Evolutionary conservation across 2,888 invertebrate genomes (phyloP), one percentile per base, ranked within the genome.

Genomic region (Dinocampus coccinellae): DNA sequence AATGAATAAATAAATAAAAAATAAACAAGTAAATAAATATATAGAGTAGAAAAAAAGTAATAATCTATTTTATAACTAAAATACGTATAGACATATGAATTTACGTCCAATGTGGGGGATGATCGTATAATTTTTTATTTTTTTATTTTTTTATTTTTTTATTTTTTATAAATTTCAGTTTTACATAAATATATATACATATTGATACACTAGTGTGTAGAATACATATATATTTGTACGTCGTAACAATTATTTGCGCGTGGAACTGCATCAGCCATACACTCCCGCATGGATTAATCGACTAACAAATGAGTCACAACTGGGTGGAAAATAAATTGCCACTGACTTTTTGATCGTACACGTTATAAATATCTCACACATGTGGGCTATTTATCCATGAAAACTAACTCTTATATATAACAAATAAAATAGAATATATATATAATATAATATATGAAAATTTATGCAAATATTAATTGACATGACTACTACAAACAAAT

Each of bases 261-360:
- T 47, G 47, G 16, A 47, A 47, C 16, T 47, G 47, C 16, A 47
- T 47, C 47, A 47, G 47, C 6, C 29, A 42, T 47, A 16, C 47
- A 7, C 47, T 47, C 47, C 7, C 16, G 47, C 47, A n/a, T 47
- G 26, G 57, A 57, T 66, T 57, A 66, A 66, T 66, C 57, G 66
- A 58, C 42, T 26, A 66, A 66, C 57, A 67, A 58, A 58, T n/a
- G 24, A 39, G 55, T 13, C 24, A 24, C 55, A 24, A 66, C 60
- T 61, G 26, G 57, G 24, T 20, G 24, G 16, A 29, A 42, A 58
- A 66, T 58, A 66, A 66, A 66, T 66, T 57, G 66, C 58, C 57
- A 57, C 66, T 22, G 66, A 66, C 39, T 66, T 66, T 66, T 66
- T 66, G 66, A 66, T 66, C 66, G 57, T n/a, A 16, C 39, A 62